phyloP scores from a whole-genome alignment of 2,797 vertebrate genomes.

The Merluccius polli region DNA sequence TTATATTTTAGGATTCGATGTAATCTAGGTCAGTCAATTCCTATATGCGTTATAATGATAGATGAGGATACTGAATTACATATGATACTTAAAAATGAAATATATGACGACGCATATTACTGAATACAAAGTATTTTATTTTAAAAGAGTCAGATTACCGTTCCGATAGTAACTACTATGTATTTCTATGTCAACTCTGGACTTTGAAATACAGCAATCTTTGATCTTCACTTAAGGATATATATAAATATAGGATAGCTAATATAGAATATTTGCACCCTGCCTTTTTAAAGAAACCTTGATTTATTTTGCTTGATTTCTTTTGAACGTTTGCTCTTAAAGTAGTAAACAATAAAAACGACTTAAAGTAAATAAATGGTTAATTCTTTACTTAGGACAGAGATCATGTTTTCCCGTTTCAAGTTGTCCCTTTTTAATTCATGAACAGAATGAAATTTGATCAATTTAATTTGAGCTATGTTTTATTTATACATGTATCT shows the following conservation, averaged over 20 bases:
- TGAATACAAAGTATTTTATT: not conserved
- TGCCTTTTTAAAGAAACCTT: not conserved
- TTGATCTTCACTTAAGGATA: too few species aligned
- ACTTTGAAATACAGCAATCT: too few species aligned
- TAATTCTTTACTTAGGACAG: not conserved
- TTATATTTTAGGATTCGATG: not conserved
- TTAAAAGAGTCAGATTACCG: not conserved
- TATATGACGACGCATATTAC: not conserved
- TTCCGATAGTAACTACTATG: not conserved
- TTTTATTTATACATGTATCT: conserved; percentile 18
- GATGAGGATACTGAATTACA: not conserved
- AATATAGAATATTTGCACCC: not conserved
- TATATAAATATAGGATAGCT: not conserved
- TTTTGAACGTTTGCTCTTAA: not conserved
- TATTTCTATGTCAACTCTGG: too few species aligned
- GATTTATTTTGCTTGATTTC: not conserved
- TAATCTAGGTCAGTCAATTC: not conserved
- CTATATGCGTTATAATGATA: not conserved
- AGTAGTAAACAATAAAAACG: not conserved
- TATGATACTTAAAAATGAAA: not conserved
- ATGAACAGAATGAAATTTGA: not conserved
- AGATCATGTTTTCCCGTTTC: not conserved
- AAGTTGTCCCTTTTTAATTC: not conserved
- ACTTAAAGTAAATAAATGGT: not conserved
- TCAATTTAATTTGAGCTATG: conserved; percentile 26